phyloP scores from a whole-genome alignment of 2,113 vertebrate genomes.

The Micromys minutus region DNA sequence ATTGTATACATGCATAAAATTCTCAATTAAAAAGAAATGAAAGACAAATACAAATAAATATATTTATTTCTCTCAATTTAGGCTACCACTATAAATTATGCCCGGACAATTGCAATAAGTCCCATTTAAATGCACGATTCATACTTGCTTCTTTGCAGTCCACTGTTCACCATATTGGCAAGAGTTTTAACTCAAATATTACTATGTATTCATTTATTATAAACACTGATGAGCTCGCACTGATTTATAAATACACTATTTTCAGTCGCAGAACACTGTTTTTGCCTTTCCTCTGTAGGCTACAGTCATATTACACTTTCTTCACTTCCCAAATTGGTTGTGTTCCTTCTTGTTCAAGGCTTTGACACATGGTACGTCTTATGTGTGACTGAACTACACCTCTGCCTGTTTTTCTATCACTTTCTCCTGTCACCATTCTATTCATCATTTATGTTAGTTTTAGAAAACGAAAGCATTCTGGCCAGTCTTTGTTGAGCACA shows the following conservation, averaged over 20 bases:
- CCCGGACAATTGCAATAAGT: neutral
- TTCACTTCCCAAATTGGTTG: neutral
- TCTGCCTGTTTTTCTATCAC: neutral
- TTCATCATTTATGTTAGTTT: neutral
- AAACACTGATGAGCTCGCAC: neutral
- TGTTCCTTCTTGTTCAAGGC: neutral
- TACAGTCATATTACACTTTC: neutral
- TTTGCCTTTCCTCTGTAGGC: neutral
- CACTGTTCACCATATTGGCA: neutral
- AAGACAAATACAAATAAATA: neutral
- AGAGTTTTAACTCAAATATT: constrained; percentile 28
- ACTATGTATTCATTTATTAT: neutral
- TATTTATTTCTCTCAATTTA: neutral
- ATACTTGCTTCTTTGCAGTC: neutral
- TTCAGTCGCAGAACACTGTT: neutral
- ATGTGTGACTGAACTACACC: neutral
- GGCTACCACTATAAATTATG: neutral
- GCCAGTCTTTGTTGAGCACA: neutral
- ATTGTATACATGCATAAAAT: neutral
- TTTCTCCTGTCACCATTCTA: neutral
- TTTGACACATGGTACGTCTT: neutral
- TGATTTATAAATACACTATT: neutral
- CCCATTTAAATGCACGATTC: neutral
- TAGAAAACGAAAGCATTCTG: neutral
- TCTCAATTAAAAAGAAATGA: neutral